phyloP scores from a whole-genome alignment of 2,888 invertebrate genomes.

The Carterocephalus palaemon region DNA sequence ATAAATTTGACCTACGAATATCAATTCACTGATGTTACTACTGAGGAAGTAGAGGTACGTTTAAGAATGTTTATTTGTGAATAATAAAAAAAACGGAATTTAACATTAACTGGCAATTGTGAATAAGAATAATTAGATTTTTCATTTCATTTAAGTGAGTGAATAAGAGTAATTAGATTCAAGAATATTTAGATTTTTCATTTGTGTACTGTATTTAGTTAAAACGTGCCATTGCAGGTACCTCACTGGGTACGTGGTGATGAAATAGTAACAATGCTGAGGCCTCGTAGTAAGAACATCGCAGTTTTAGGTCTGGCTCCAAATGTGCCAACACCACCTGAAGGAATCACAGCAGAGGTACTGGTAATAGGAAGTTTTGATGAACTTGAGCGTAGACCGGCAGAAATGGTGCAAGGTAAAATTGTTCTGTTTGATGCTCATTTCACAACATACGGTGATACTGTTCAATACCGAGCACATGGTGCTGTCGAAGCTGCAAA shows the following conservation, averaged over 20 bases:
- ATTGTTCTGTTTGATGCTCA: slow-evolving; percentile 87
- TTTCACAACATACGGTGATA: slow-evolving; percentile 80
- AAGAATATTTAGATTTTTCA: neutral
- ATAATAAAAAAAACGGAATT: neutral
- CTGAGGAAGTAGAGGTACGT: slow-evolving; percentile 78
- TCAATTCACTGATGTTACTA: slow-evolving; percentile 79
- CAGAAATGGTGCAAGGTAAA: slow-evolving; percentile 79
- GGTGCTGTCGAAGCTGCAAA: slow-evolving; percentile 84
- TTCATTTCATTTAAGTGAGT: neutral
- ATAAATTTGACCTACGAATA: slow-evolving; percentile 47
- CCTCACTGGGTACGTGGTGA: slow-evolving; percentile 78
- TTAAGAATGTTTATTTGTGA: neutral
- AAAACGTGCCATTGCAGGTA: slow-evolving; percentile 39
- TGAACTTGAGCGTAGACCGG: slow-evolving; percentile 76
- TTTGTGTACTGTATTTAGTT: neutral
- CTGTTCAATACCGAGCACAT: slow-evolving; percentile 80
- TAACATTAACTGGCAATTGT: neutral
- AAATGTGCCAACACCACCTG: slow-evolving; percentile 82
- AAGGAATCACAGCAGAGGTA: slow-evolving; percentile 84
- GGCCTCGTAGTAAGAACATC: slow-evolving; percentile 80
- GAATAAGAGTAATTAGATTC: neutral
- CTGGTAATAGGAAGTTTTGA: slow-evolving; percentile 84
- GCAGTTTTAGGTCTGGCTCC: slow-evolving; percentile 83
- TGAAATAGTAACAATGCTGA: slow-evolving; percentile 80
- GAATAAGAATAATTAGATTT: neutral